Evolutionary conservation across 2,888 invertebrate genomes (phyloP).

Genomic region (Rhingia rostrata): DNA sequence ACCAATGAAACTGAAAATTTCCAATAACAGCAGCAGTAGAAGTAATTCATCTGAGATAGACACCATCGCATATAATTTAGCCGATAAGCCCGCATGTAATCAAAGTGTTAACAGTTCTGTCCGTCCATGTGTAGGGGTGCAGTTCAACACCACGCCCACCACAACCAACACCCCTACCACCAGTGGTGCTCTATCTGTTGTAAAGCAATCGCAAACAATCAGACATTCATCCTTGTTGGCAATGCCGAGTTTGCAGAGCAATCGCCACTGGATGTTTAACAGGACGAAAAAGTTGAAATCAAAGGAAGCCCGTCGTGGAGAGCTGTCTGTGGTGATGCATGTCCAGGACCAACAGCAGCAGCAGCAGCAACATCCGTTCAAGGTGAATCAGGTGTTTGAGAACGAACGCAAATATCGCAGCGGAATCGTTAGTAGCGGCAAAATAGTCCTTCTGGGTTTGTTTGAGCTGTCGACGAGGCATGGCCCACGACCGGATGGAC

Average conservation of each 20-base stretch:
- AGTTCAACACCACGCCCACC: conserved; percentile 1
- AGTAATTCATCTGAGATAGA: conserved; percentile 39
- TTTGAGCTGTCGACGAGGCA: conserved; percentile 89
- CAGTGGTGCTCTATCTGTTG: not conserved
- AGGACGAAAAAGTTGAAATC: conserved; percentile 58
- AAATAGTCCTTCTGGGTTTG: conserved; percentile 89
- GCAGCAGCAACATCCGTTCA: conserved; percentile 78
- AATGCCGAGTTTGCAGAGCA: conserved; percentile 32
- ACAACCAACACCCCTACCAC: not conserved
- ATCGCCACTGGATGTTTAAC: conserved; percentile 57
- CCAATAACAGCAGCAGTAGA: conserved; percentile 14
- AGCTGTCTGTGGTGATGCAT: conserved; percentile 70
- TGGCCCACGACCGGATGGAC: conserved; percentile 87
- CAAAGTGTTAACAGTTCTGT: conserved; percentile 60
- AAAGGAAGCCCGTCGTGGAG: conserved; percentile 67
- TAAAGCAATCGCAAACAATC: conserved; percentile 19
- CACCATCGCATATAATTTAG: conserved; percentile 19
- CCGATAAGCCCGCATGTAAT: conserved; percentile 53
- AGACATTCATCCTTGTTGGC: conserved; percentile 35
- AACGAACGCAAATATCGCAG: conserved; percentile 80
- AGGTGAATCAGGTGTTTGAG: conserved; percentile 83
- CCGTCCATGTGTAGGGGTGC: conserved; percentile 55
- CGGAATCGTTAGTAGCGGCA: conserved; percentile 81
- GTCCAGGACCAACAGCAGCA: conserved; percentile 51
- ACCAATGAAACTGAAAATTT: conserved; percentile 18